A percentile compares a stretch with the other conserved stretches of the same genome.
Conservation (phyloP, 2,113 vertebrate genomes). For the Falcunculus frontatus region DNA sequence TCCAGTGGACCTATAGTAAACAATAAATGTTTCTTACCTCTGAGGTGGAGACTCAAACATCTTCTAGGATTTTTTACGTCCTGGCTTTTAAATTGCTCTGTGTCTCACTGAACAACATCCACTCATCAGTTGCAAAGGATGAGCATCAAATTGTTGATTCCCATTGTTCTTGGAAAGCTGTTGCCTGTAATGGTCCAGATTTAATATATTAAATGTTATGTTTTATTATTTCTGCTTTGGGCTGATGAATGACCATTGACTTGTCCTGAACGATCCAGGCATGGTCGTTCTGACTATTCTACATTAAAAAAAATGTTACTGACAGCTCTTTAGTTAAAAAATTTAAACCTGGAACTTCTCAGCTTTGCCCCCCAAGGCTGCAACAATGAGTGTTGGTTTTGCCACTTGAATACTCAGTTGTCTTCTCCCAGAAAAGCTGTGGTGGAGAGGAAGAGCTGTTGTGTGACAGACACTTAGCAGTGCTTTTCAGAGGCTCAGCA, state of each 20-base stretch:
- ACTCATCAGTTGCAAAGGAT: not conserved
- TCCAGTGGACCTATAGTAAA: not conserved
- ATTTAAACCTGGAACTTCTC: not conserved
- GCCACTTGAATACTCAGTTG: not conserved
- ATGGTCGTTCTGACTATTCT: not conserved
- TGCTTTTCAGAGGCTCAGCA: slow-evolving; percentile 8
- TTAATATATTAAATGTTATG: not conserved
- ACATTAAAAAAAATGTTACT: not conserved
- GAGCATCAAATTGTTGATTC: not conserved
- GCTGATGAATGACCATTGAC: not conserved
- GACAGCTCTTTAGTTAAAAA: not conserved
- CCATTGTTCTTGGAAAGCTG: not conserved
- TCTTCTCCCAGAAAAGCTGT: not conserved
- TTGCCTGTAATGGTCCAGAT: not conserved
- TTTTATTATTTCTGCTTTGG: not conserved
- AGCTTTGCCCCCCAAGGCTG: not conserved
- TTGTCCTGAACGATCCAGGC: not conserved
- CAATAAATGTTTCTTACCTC: not conserved
- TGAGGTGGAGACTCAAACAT: not conserved
- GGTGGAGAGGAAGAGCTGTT: not conserved
- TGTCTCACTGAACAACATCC: not conserved
- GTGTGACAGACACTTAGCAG: not conserved
- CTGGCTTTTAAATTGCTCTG: not conserved
- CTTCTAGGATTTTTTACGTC: not conserved
- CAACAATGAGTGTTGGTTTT: not conserved